Evolutionary conservation across 2,797 vertebrate genomes (phyloP), one percentile per base, ranked within the genome.

Genomic region (Schizopygopsis pylzovi): DNA sequence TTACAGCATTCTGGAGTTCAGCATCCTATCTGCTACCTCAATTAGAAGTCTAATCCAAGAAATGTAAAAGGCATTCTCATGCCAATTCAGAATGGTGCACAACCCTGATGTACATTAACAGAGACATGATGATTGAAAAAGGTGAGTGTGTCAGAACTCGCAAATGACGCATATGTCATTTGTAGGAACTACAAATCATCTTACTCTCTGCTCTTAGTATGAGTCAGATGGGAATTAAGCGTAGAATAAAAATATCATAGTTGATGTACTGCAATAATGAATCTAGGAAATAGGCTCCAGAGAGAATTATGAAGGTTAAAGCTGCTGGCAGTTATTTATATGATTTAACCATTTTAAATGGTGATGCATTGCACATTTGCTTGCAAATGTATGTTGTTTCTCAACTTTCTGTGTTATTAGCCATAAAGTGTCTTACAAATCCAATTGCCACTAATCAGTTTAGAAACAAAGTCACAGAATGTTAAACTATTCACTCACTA

Each of bases 401-500:
- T 68, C 25, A 59, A 77, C 33, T 80, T 81, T 47, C 63, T 47
- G 63, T 85, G 84, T 81, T 79, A 84, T 45, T 9, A 49, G n/a
- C 41, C 33, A 43, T 84, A 28, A 81, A 86, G 68, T 47, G 67
- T 12, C 65, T 79, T 72, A 39, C 68, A 85, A 89, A 90, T 87
- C 71, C 43, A 71, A 81, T 79, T 83, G 52, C 75, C 39, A 37
- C 59, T 83, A 76, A 68, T 85, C 70, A 72, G 84, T 90, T 88
- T 86, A 77, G 76, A 88, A 85, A 88, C 68, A 54, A 75, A 54
- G 45, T 81, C 67, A 86, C 70, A 52, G 78, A 77, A 87, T 83
- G 65, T 67, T 80, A 47, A 71, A 83, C 89, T 86, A 85, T 87
- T 89, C 88, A 79, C 81, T 87, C 81, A 81, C 89, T 89, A 89